Base-by-base conservation (phyloP, 2,113 vertebrate genomes). In the Melanerpes formicivorus region DNA sequence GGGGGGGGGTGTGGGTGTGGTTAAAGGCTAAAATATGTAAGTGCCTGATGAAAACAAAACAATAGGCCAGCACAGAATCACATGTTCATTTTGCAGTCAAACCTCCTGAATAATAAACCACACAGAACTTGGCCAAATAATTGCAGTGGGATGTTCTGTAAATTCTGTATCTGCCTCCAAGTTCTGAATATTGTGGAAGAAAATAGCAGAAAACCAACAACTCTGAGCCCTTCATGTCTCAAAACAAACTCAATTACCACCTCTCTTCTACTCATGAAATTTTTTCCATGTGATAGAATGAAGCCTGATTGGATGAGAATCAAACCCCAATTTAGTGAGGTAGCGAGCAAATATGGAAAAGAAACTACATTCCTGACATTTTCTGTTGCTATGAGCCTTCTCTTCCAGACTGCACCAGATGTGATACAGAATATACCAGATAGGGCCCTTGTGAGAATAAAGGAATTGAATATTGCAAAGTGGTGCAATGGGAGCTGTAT, bases 381-480 rank as follows among this genome's bases (percentile, higher is more conserved):
- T 93, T 84, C 88, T 73, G 70, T 94, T 74, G 76, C 88, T 73
- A 8, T 40, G 37, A 88, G 19, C 91, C 42, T 91, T 82, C 72
- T 87, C 42, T 75, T 90, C 72, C 56, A 63, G 85, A 48, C 73
- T 85, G 44, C 82, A 40, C 88, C 82, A 86, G 62, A 75, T 8
- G 6, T 86, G 90, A 88, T 91, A 85, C 73, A 89, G 84, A 80
- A 90, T 93, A 72, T 91, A 91, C 30, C 69, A 94, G 65, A 95
- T 90, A 95, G 85, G 80, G 70, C 93, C 86, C 77, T 93, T 83
- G 92, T 90, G 93, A 92, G 93, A 92, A 83, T 95, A 92, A 94
- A 95, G 87, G 89, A 89, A 92, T 85, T 95, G 82, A 91, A 83
- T 83, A 83, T 80, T 94, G 94, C 85, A 75, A 94, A 96, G 89